Conservation (phyloP, 2,888 invertebrate genomes). For the Aphidoletes aphidimyza region DNA sequence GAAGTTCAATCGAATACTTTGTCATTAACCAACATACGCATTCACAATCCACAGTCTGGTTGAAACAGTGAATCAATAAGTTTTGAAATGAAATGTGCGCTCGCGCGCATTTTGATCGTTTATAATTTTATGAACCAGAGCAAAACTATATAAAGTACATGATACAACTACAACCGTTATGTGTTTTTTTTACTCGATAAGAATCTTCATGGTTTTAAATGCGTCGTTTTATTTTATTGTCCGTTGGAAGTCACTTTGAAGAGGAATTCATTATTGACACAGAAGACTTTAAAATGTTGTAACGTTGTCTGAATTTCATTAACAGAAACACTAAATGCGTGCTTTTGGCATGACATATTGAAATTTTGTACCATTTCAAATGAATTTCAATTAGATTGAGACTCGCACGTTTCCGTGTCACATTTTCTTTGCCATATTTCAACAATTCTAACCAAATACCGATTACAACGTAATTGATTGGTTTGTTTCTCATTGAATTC, state of each 20-base stretch:
- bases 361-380: not conserved
- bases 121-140: not conserved
- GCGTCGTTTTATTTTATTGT: too few species aligned
- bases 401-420: not conserved
- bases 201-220: too few species aligned
- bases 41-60: not conserved
- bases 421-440: not conserved
- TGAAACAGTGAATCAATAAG: not conserved
- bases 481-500: slow-evolving; percentile 27
- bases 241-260: too few species aligned
- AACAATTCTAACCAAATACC: too few species aligned
- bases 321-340: too few species aligned
- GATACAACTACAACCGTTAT: too few species aligned
- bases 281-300: too few species aligned
- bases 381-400: slow-evolving; percentile 43
- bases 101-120: not conserved
- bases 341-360: not conserved
- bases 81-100: not conserved
- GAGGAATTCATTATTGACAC: too few species aligned
- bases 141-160: not conserved
- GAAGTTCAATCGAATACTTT: not conserved
- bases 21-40: not conserved
- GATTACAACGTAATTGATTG: slow-evolving; percentile 1
- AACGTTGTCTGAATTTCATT: too few species aligned
- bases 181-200: too few species aligned